Percentiles rank a stretch among this genome's conserved stretches.
Conservation (phyloP, 1,140 invertebrate genomes). For the Hermetia illucens region DNA sequence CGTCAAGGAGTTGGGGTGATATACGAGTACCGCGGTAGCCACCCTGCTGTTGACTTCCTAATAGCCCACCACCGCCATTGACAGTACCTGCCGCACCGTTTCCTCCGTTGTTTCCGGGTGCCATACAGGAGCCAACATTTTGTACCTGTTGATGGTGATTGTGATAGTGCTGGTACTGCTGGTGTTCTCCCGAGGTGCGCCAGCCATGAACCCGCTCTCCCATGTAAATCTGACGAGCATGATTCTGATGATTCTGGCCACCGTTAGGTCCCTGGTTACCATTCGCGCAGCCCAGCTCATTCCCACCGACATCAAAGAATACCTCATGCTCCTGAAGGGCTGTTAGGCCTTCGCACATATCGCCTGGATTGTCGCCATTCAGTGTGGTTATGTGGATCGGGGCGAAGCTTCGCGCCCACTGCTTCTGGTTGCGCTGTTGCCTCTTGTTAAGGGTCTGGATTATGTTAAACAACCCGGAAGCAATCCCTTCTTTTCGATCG, state of each 20-base stretch:
- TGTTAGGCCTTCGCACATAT: slow-evolving; percentile 14
- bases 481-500: slow-evolving; percentile 36
- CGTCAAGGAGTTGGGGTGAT: slow-evolving; percentile 43
- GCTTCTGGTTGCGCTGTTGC: slow-evolving; percentile 27
- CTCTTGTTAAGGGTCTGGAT: slow-evolving; percentile 37
- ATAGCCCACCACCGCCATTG: background rate
- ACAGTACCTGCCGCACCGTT: no score
- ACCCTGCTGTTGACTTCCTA: background rate
- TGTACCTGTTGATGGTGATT: slow-evolving; percentile 12
- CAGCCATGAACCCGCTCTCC: slow-evolving; percentile 15
- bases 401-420: slow-evolving; percentile 40
- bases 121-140: background rate
- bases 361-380: slow-evolving; percentile 5
- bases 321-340: slow-evolving; percentile 20
- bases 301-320: slow-evolving; percentile 22
- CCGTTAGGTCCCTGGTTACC: slow-evolving; percentile 3
- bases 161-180: no score
- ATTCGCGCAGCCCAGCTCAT: slow-evolving; percentile 5
- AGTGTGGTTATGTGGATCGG: slow-evolving; percentile 22
- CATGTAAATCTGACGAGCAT: slow-evolving; percentile 8
- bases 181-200: slow-evolving; percentile 19
- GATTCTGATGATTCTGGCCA: slow-evolving; percentile 4
- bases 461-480: slow-evolving; percentile 39
- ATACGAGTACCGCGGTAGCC: slow-evolving; percentile 39
- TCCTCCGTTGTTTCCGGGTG: slow-evolving; percentile 9